Conservation (phyloP, 2,113 vertebrate species). For the Archocentrus centrarchus region DNA sequence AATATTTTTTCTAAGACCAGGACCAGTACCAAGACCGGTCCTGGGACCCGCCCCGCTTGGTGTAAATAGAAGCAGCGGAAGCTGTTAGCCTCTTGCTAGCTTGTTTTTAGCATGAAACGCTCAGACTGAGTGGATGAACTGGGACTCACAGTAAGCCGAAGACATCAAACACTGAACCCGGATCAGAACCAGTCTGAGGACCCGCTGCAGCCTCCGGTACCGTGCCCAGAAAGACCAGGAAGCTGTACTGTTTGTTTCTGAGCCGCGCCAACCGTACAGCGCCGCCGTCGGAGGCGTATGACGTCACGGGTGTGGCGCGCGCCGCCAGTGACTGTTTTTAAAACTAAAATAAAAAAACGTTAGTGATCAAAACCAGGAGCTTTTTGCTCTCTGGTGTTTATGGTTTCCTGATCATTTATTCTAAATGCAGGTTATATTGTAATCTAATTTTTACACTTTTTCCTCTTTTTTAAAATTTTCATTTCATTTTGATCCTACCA, state of each 20-base stretch:
- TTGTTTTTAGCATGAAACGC: not conserved
- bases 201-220: not conserved
- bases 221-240: not conserved
- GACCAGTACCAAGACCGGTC: too few species aligned
- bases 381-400: too few species aligned
- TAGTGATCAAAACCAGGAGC: too few species aligned
- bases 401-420: too few species aligned
- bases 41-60: not conserved
- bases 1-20: not conserved
- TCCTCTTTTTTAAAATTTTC: not conserved
- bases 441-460: not conserved
- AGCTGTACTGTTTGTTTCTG: not conserved
- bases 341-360: not conserved
- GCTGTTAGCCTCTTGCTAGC: slow-evolving; percentile 1
- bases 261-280: not conserved
- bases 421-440: too few species aligned
- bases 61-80: not conserved
- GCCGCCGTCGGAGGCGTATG: not conserved
- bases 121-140: not conserved
- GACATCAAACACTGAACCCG: not conserved
- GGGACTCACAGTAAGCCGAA: not conserved
- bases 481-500: not conserved
- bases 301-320: slow-evolving; percentile 15
- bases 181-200: not conserved
- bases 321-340: fast-evolving